Evolutionary conservation across 1,140 invertebrate genomes (phyloP).

Genomic region (Neodiprion lecontei): DNA sequence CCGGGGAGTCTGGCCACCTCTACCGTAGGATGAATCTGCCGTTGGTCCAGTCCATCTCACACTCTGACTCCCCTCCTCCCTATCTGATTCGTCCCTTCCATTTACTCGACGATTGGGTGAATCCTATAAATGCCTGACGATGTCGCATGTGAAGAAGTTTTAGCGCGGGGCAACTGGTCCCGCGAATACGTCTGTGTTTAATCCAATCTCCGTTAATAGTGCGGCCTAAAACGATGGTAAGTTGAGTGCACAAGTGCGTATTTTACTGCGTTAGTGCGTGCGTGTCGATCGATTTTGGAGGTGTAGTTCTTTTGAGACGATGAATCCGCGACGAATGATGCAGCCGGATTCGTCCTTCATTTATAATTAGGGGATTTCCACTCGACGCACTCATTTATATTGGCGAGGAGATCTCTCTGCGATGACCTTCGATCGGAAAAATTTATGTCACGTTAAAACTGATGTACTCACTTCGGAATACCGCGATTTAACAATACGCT

Average conservation of each 20-base stretch:
- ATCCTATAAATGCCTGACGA: conserved; percentile 62
- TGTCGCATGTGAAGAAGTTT: conserved; percentile 53
- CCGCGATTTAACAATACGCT: not conserved
- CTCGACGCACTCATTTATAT: too few relatives aligned
- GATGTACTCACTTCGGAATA: not conserved
- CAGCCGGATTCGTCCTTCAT: too few relatives aligned
- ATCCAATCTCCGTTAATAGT: not conserved
- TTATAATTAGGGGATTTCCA: too few relatives aligned
- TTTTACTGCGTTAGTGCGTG: not conserved
- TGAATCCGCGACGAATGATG: not conserved
- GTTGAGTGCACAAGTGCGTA: not conserved
- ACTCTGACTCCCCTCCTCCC: not conserved
- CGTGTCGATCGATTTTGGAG: not conserved
- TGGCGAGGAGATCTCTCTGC: not conserved
- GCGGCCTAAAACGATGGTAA: not conserved
- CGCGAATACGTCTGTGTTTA: conserved; percentile 32
- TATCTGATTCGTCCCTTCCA: conserved; percentile 5
- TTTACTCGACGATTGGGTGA: conserved; percentile 46
- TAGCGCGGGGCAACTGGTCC: conserved; percentile 50
- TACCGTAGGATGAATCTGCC: conserved; percentile 43
- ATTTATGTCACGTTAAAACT: not conserved
- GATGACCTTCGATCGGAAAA: not conserved
- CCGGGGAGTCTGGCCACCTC: conserved; percentile 43
- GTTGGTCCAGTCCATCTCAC: conserved; percentile 38
- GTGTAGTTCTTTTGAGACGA: not conserved